Conservation (phyloP, 2,888 invertebrate species). For the Ormia ochracea region DNA sequence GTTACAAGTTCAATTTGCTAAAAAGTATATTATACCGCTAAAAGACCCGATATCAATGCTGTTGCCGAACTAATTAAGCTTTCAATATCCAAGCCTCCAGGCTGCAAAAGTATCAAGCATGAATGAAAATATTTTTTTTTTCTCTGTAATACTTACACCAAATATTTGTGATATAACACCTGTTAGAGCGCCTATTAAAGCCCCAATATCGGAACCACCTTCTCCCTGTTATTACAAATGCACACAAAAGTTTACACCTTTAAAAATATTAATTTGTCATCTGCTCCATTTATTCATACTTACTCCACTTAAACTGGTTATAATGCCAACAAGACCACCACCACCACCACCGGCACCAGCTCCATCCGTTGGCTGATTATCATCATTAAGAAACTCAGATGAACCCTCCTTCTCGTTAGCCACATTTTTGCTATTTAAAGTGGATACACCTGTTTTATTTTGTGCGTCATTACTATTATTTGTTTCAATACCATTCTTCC, state of each 20-base stretch:
- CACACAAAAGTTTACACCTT: background rate
- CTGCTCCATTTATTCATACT: slow-evolving; percentile 60
- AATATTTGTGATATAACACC: slow-evolving; percentile 75
- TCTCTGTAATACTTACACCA: slow-evolving; percentile 70
- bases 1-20: background rate
- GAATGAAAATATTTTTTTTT: background rate
- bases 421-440: slow-evolving; percentile 25
- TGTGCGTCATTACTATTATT: slow-evolving; percentile 24
- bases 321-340: slow-evolving; percentile 74
- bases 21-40: slow-evolving; percentile 65
- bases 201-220: slow-evolving; percentile 76
- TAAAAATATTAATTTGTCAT: background rate
- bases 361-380: slow-evolving; percentile 35
- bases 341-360: slow-evolving; percentile 66
- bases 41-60: slow-evolving; percentile 73
- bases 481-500: slow-evolving; percentile 61
- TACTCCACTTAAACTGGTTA: slow-evolving; percentile 76
- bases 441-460: background rate
- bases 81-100: slow-evolving; percentile 75
- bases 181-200: slow-evolving; percentile 75
- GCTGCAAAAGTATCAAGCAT: slow-evolving; percentile 65
- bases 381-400: slow-evolving; percentile 53
- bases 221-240: slow-evolving; percentile 70
- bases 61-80: slow-evolving; percentile 72
- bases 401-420: slow-evolving; percentile 64